phyloP scores from a whole-genome alignment of 2,888 invertebrate species.

The Luffia ferchaultella region DNA sequence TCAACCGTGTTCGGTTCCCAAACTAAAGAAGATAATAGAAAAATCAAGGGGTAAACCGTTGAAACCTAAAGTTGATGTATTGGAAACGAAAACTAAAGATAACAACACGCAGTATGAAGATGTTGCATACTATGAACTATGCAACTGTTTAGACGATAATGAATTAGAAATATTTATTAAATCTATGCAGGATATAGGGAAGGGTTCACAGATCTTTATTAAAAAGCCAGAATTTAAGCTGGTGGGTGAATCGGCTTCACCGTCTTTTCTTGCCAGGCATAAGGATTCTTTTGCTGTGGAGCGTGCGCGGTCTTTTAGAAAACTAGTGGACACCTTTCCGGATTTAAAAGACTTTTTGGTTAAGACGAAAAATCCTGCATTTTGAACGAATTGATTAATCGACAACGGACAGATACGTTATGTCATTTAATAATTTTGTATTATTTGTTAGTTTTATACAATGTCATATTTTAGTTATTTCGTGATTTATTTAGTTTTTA shows the following conservation, averaged over 20 bases:
- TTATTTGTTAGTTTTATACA: too few relatives aligned
- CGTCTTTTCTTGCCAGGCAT: not conserved
- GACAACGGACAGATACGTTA: too few relatives aligned
- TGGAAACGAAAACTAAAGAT: not conserved
- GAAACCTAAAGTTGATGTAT: not conserved
- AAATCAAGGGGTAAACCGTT: not conserved
- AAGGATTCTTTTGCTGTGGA: not conserved
- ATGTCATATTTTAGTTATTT: too few relatives aligned
- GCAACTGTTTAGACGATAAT: not conserved
- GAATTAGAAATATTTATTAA: too few relatives aligned
- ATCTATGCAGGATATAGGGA: not conserved
- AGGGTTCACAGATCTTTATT: not conserved
- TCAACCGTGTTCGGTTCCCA: constrained; percentile 25
- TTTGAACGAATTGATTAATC: too few relatives aligned
- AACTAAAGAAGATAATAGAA: not conserved
- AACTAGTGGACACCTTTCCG: too few relatives aligned
- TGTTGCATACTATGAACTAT: not conserved
- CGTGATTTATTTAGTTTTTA: too few relatives aligned
- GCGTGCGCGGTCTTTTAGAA: not conserved
- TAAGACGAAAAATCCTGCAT: too few relatives aligned
- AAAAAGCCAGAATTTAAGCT: not conserved
- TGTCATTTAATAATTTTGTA: too few relatives aligned
- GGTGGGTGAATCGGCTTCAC: not conserved
- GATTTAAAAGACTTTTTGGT: too few relatives aligned
- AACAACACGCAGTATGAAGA: not conserved